Evolutionary conservation across 2,797 vertebrate species (phyloP).

Genomic region (Acanthurus lineatus): DNA sequence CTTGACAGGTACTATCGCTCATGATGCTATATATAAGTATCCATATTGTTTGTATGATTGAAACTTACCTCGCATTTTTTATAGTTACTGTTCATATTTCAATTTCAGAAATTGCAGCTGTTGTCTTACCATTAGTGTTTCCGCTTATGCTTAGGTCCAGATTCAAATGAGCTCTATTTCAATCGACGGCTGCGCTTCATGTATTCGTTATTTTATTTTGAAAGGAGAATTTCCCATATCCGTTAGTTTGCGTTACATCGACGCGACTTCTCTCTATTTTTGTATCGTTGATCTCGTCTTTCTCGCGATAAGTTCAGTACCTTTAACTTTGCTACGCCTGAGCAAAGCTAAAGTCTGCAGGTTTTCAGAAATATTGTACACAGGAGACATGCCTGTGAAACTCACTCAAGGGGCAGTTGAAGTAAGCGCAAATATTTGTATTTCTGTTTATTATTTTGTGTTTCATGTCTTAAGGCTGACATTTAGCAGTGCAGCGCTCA

Average conservation of each 20-base stretch:
- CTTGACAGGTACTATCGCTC: background rate
- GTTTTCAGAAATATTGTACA: background rate
- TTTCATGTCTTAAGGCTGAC: background rate
- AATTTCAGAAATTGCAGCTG: too few species aligned
- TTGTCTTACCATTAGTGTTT: too few species aligned
- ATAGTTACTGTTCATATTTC: background rate
- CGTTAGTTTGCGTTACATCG: rapidly evolving
- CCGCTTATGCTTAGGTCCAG: too few species aligned
- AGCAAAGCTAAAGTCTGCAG: background rate
- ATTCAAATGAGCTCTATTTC: too few species aligned
- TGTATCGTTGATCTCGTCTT: background rate
- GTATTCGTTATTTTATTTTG: constrained; percentile 46
- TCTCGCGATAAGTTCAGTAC: constrained; percentile 64
- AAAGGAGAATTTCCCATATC: background rate
- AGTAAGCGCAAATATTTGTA: constrained; percentile 51
- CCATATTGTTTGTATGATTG: background rate
- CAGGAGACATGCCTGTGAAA: constrained; percentile 50
- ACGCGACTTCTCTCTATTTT: background rate
- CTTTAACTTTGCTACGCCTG: rapidly evolving
- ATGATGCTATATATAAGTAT: background rate
- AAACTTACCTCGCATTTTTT: background rate
- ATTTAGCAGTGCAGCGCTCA: background rate
- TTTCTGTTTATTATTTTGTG: background rate
- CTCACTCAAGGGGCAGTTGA: constrained; percentile 74
- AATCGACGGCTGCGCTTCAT: background rate